phyloP scores from a whole-genome alignment of 2,113 vertebrate genomes.

The Vulpes lagopus region DNA sequence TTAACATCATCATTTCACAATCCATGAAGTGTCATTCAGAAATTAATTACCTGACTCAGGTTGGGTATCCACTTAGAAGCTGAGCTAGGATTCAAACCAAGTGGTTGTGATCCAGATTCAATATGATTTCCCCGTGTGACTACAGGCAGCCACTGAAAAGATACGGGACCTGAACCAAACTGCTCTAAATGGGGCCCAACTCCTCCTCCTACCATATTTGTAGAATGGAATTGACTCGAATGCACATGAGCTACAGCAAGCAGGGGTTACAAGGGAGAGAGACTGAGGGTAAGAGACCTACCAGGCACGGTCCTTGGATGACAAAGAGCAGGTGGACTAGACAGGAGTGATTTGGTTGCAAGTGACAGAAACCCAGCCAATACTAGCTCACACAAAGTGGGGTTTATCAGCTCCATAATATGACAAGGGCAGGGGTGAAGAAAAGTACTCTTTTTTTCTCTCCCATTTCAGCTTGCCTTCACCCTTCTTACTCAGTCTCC shows the following conservation, averaged over 20 bases:
- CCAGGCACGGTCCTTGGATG: background rate
- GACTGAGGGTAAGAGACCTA: too few relatives aligned
- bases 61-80: background rate
- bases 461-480: background rate
- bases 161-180: background rate
- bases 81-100: background rate
- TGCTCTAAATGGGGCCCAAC: background rate
- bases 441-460: background rate
- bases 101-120: background rate
- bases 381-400: background rate
- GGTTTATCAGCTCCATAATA: background rate
- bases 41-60: background rate
- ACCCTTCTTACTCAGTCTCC: background rate
- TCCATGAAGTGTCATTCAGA: background rate
- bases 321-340: background rate
- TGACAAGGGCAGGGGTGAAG: background rate
- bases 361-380: background rate
- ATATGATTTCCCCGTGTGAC: background rate
- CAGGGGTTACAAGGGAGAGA: accelerated
- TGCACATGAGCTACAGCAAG: background rate
- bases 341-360: background rate
- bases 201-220: background rate
- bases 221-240: background rate
- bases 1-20: background rate
- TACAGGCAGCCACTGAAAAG: background rate